Evolutionary conservation across 1,140 invertebrate species (phyloP).

Genomic region (Aphaenogaster ashmeadi): DNA sequence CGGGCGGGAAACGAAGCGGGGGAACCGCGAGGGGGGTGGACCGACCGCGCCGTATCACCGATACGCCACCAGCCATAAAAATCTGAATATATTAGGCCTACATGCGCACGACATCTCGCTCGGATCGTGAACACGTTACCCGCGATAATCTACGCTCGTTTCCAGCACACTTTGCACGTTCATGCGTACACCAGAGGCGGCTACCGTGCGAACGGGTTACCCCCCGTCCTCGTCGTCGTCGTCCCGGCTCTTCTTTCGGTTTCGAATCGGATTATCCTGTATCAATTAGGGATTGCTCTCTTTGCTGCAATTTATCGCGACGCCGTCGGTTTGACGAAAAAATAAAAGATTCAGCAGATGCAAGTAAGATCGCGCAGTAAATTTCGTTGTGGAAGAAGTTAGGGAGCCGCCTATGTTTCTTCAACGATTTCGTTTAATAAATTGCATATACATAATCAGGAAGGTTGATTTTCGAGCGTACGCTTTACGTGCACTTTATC

Average conservation of each 20-base stretch:
- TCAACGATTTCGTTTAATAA: neutral
- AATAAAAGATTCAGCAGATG: neutral
- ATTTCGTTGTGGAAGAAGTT: neutral
- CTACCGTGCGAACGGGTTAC: constrained; percentile 9
- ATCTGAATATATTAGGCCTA: constrained; percentile 87
- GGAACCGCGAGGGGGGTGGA: constrained; percentile 13
- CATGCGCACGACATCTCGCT: constrained; percentile 82
- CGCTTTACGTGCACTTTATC: constrained; percentile 20
- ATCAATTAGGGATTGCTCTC: neutral
- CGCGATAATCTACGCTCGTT: constrained; percentile 80
- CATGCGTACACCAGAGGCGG: constrained; percentile 66
- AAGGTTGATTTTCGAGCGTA: neutral
- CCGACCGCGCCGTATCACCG: constrained; percentile 81
- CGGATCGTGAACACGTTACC: constrained; percentile 82
- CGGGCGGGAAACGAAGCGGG: neutral
- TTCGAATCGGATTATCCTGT: constrained; percentile 15
- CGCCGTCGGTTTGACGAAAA: neutral
- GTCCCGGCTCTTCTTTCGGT: neutral
- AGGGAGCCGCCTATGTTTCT: neutral
- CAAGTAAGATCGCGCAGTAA: neutral
- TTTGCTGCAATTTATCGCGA: neutral
- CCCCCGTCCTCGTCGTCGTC: neutral
- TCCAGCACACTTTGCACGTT: constrained; percentile 76
- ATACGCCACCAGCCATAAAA: constrained; percentile 87
- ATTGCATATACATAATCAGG: constrained; percentile 22